Conservation (phyloP, 2,797 vertebrate species). For the Galaxias olidus region DNA sequence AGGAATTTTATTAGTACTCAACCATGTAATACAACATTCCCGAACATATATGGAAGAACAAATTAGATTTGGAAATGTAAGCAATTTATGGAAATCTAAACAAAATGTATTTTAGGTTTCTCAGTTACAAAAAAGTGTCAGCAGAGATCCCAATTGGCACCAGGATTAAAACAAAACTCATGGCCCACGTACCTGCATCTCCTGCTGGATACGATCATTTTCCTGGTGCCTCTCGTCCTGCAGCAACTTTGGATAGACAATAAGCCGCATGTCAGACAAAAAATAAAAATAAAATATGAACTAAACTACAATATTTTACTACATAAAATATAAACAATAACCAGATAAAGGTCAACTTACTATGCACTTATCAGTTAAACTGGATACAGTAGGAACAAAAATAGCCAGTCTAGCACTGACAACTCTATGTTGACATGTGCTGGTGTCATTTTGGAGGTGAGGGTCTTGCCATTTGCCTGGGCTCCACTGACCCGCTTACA, state of each 20-base stretch:
- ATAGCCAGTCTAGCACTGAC: not conserved
- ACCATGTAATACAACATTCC: too few relatives aligned
- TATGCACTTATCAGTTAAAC: not conserved
- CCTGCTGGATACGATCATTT: conserved; percentile 43
- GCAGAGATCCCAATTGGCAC: rapidly evolving
- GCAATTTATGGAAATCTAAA: too few relatives aligned
- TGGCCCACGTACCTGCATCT: conserved; percentile 58
- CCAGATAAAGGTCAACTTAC: not conserved
- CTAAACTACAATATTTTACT: too few relatives aligned
- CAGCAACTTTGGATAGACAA: conserved; percentile 37
- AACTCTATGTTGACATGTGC: conserved; percentile 1
- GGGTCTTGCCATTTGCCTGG: conserved; percentile 15
- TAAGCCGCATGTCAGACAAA: not conserved
- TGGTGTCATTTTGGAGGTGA: not conserved
- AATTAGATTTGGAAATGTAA: too few relatives aligned
- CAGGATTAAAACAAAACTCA: rapidly evolving
- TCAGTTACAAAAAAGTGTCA: too few relatives aligned
- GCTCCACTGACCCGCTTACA: conserved; percentile 46
- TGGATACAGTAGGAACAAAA: not conserved
- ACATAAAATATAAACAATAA: not conserved
- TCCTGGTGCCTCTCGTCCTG: conserved; percentile 37
- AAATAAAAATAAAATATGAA: not conserved
- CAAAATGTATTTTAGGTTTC: too few relatives aligned
- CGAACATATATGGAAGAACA: too few relatives aligned
- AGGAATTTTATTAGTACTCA: too few relatives aligned